phyloP scores from a whole-genome alignment of 2,888 invertebrate genomes.

The Dastarcus helophoroides region DNA sequence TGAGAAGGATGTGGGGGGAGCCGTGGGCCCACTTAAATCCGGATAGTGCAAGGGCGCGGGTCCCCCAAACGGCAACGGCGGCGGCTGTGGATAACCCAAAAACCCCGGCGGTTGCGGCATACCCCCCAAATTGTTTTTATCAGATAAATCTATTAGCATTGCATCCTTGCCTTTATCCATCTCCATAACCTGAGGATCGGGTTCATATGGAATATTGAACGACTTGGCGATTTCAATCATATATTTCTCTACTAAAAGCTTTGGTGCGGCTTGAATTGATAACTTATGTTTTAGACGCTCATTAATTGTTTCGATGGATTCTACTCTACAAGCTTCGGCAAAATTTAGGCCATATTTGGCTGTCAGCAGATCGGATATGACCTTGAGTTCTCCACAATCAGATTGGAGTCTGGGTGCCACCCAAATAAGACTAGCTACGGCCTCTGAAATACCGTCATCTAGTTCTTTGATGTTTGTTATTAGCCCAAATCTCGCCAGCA shows the following conservation, averaged over 20 bases:
- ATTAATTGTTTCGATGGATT: conserved; percentile 69
- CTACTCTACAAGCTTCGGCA: conserved; percentile 77
- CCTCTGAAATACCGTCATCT: conserved; percentile 91
- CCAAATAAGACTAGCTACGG: conserved; percentile 95
- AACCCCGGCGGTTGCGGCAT: conserved; percentile 69
- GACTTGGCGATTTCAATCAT: conserved; percentile 94
- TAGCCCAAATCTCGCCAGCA: conserved; percentile 91
- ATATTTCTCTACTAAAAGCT: conserved; percentile 86
- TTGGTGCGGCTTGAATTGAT: conserved; percentile 89
- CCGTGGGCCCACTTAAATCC: conserved; percentile 19
- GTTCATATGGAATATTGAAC: conserved; percentile 88
- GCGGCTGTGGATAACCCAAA: conserved; percentile 66
- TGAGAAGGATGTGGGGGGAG: conserved; percentile 38
- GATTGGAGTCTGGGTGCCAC: conserved; percentile 86
- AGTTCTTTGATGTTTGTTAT: conserved; percentile 94
- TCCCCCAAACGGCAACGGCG: conserved; percentile 48
- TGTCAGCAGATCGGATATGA: conserved; percentile 79
- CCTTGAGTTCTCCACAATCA: conserved; percentile 65
- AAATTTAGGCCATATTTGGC: conserved; percentile 91
- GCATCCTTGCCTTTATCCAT: conserved; percentile 55
- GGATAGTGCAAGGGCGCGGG: conserved; percentile 60
- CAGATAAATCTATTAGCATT: conserved; percentile 53
- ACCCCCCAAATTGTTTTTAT: conserved; percentile 47
- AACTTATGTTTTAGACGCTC: conserved; percentile 90
- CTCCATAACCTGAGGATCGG: conserved; percentile 84